phyloP scores from a whole-genome alignment of 1,140 invertebrate species.

The Papilio machaon region DNA sequence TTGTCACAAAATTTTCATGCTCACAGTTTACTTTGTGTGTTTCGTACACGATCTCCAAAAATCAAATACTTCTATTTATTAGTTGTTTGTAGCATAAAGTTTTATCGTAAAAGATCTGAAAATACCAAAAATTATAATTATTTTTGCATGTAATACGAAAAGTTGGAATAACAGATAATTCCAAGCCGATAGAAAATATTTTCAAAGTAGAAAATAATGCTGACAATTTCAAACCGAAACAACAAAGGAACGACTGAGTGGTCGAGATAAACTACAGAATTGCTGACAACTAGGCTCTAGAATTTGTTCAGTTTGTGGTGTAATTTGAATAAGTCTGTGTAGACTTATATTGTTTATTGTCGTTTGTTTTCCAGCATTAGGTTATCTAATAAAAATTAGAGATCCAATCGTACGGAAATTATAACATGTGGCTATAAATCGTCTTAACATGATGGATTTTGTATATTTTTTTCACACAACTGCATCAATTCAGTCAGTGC shows the following conservation, averaged over 20 bases:
- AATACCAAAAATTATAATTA: neutral
- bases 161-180: neutral
- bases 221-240: constrained; percentile 22
- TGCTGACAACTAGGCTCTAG: neutral
- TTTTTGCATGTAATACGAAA: neutral
- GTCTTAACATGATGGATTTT: too few relatives aligned
- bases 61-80: too few relatives aligned
- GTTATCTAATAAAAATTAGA: too few relatives aligned
- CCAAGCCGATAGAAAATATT: constrained; percentile 11
- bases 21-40: too few relatives aligned
- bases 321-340: neutral
- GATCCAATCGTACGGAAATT: too few relatives aligned
- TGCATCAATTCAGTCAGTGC: too few relatives aligned
- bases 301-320: neutral
- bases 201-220: neutral
- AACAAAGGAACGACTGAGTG: constrained; percentile 30
- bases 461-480: too few relatives aligned
- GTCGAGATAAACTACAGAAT: constrained; percentile 22
- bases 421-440: too few relatives aligned
- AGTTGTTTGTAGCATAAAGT: too few relatives aligned
- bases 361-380: neutral
- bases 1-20: too few relatives aligned
- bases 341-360: neutral
- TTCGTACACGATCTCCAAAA: too few relatives aligned
- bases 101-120: too few relatives aligned